Base-by-base conservation (phyloP, 2,888 invertebrate species). In the Drosophila flavopinicola region DNA sequence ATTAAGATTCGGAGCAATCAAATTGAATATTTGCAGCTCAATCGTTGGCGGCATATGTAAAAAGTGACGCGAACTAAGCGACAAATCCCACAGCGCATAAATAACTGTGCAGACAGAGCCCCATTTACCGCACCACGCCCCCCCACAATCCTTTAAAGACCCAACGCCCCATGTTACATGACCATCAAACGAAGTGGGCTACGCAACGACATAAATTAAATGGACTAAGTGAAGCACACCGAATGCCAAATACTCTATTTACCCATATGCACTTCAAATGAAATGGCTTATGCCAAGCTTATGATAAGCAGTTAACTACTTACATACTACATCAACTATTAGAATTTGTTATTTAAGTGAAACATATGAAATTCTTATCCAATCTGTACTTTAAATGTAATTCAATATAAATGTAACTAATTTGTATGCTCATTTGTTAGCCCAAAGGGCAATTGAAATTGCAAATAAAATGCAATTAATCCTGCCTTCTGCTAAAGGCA, bases 1-100 rank as follows among this genome's bases (percentile, higher is more conserved):
- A 35, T 10, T 39, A 30, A 65, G 27, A 56, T 49, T 37, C 24
- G 9, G 3, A 2, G 59, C 52, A 61, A 54, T 54, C 69, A 58
- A 71, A 47, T 54, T 47, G 29, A 24, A 47, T 52, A 54, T 66
- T 66, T 47, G 71, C 52, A 17, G 24, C 56, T 13, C 42, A 52
- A 30, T 56, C 63, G 41, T 51, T 54, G 48, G 49, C 48, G 53
- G 61, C 53, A 69, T 72, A 68, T 71, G 59, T 57, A 63, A 71
- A 71, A 32, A 42, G 47, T 27, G 48, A 44, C 35, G 47, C 48
- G 58, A 65, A 64, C 61, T 63, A 38, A 59, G 63, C 67, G 56
- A 59, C 68, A 78, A 73, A 66, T 72, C 72, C 65, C 35, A 63
- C 45, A 47, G 57, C 52, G 82, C 82, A 75, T 78, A 63, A 66